These are phyloP conservation scores for Cheilosia pagana DNA, from an alignment of 2,888 invertebrate species.

Conservation along the genomic window DNA sequence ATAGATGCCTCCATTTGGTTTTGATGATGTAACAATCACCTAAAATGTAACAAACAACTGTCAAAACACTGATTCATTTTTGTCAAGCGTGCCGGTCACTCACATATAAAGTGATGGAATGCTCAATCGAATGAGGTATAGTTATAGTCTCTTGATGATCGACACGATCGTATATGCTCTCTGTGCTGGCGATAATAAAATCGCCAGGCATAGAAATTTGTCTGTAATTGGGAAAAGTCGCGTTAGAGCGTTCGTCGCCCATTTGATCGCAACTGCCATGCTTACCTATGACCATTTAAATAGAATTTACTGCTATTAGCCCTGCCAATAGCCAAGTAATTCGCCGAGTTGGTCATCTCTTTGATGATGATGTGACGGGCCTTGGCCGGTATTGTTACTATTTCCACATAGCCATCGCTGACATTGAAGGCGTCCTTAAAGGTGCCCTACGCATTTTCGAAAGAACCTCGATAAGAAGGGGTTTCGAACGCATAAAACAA, in stretches of 20 bases:
- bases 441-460: conserved; percentile 75
- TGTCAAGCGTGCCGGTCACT: conserved; percentile 76
- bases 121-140: conserved; percentile 92
- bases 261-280: not conserved
- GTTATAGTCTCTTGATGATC: conserved; percentile 91
- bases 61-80: not conserved
- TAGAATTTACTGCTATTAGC: conserved; percentile 89
- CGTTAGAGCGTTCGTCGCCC: not conserved
- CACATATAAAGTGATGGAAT: conserved; percentile 92
- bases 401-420: conserved; percentile 85
- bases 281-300: conserved; percentile 91
- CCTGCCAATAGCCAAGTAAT: conserved; percentile 91
- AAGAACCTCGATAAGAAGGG: not conserved
- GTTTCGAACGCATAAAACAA: no score
- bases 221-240: conserved; percentile 82
- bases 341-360: conserved; percentile 90
- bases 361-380: conserved; percentile 91
- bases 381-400: conserved; percentile 90
- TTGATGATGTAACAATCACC: conserved; percentile 89
- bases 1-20: conserved; percentile 91
- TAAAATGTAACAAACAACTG: conserved; percentile 78
- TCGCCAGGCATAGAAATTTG: conserved; percentile 90
- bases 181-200: conserved; percentile 91
- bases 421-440: conserved; percentile 84
- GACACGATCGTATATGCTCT: conserved; percentile 91